These are phyloP conservation scores for Trichogramma pretiosum DNA, from an alignment of 1,140 invertebrate genomes.

Conservation along the genomic window DNA sequence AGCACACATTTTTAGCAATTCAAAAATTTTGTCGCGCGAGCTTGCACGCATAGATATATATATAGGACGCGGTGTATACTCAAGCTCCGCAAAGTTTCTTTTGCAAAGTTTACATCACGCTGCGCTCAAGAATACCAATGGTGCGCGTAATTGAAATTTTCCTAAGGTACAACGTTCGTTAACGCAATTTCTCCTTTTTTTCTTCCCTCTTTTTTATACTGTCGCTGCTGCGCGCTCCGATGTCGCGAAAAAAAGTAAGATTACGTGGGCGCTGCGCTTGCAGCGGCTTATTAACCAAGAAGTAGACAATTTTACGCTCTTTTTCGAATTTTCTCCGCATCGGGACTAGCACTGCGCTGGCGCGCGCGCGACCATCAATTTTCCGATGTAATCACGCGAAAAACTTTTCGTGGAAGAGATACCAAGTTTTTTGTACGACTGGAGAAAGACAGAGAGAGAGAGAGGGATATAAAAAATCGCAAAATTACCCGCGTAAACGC, in stretches of 20 bases:
- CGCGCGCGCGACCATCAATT: constrained; percentile 10
- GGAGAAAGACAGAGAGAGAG: not conserved
- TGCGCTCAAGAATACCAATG: constrained; percentile 6
- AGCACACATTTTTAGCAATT: too few relatives aligned
- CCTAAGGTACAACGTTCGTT: not conserved
- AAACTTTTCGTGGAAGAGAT: not conserved
- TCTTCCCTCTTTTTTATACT: too few relatives aligned
- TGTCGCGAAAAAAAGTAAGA: constrained; percentile 12
- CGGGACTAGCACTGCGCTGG: not conserved
- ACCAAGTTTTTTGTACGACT: constrained; percentile 3
- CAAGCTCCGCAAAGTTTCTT: too few relatives aligned
- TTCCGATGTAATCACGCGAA: constrained; percentile 10
- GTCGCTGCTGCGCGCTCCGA: too few relatives aligned
- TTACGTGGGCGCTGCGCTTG: not conserved
- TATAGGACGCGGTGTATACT: too few relatives aligned
- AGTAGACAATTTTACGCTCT: constrained; percentile 1
- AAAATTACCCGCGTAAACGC: too few relatives aligned
- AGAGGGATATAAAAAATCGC: not conserved
- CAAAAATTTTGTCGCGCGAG: too few relatives aligned
- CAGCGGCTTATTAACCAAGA: constrained; percentile 11
- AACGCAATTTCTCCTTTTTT: constrained; percentile 17
- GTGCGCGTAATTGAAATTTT: constrained; percentile 10
- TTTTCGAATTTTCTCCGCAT: not conserved
- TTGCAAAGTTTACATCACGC: constrained; percentile 12
- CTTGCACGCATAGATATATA: too few relatives aligned